These are phyloP conservation scores for Heliangelus exortis DNA, from an alignment of 2,797 vertebrate genomes.

Conservation along the genomic window DNA sequence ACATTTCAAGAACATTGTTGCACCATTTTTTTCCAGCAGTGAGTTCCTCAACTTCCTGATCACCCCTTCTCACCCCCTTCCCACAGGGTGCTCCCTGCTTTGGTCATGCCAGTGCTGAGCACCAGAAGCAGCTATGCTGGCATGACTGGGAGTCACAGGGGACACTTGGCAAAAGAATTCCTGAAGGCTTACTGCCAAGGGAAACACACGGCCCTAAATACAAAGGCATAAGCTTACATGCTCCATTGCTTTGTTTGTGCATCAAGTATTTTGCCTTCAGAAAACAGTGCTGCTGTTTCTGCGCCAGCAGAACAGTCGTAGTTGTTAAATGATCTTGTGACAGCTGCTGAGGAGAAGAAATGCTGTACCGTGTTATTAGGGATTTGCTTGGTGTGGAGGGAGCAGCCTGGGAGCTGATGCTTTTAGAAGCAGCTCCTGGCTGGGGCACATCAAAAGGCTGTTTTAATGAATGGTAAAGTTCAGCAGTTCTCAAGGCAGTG, in stretches of 20 bases:
- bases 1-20: neutral
- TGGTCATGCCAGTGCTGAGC: accelerated
- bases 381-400: neutral
- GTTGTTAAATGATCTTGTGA: neutral
- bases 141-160: neutral
- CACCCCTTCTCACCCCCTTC: neutral
- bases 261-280: neutral
- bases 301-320: neutral
- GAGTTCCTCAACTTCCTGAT: neutral
- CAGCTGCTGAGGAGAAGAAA: neutral
- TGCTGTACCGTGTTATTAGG: neutral
- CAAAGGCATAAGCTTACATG: neutral
- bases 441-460: neutral
- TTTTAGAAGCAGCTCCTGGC: neutral
- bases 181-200: neutral
- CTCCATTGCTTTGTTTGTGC: neutral
- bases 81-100: neutral
- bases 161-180: neutral
- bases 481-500: neutral
- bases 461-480: neutral
- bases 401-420: accelerated
- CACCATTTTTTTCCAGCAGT: neutral
- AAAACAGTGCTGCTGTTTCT: neutral
- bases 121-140: neutral
- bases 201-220: neutral